Evolutionary conservation across 2,888 invertebrate genomes (phyloP), one percentile per base, ranked within the genome.

Genomic region (Aspidiotus destructor): DNA sequence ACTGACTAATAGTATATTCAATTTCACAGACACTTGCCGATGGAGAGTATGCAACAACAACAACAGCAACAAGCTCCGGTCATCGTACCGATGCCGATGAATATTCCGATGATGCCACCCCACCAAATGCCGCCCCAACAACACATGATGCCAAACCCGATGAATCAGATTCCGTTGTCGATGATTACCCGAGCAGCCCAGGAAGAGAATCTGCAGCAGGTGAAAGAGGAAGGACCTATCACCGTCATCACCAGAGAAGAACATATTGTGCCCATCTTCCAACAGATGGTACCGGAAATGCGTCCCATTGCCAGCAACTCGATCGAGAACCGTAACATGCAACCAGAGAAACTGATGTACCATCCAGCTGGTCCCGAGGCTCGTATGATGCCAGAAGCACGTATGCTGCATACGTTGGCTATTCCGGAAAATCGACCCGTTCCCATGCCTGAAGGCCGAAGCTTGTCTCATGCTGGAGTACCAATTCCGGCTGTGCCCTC

Each of bases 41-140:
- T 81, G 74, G 81, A 81, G 73, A 81, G 81, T 11, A 78, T 84
- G 76, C 81, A 77, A 79, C 74, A 72, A 48, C 74, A 75, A 71
- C 73, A 41, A 17, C 67, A 67, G 48, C 73, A 61, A 57, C 71
- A 69, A 41, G 61, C 70, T 55, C 71, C 70, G 40, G 63, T 65
- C 68, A 62, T 62, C 28, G 60, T 63, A 9, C 72, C 70, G 41
- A 69, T 71, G 63, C 69, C 69, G 41, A 61, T 69, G 62, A 58
- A 67, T 48, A 17, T 63, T 44, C 71, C 71, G 41, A 71, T 72
- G 60, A 70, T 70, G 71, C 60, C 67, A 62, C 70, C 70, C 6
- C 67, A 63, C 16, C 71, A 78, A 74, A 72, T 71, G 64, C 71
- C 71, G 52, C 72, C 70, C 61, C 71, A 71, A 6, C 71, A 70